A percentile compares a stretch with the other conserved stretches of the same genome.
phyloP scores from a whole-genome alignment of 2,113 vertebrate genomes.

The Budorcas taxicolor region DNA sequence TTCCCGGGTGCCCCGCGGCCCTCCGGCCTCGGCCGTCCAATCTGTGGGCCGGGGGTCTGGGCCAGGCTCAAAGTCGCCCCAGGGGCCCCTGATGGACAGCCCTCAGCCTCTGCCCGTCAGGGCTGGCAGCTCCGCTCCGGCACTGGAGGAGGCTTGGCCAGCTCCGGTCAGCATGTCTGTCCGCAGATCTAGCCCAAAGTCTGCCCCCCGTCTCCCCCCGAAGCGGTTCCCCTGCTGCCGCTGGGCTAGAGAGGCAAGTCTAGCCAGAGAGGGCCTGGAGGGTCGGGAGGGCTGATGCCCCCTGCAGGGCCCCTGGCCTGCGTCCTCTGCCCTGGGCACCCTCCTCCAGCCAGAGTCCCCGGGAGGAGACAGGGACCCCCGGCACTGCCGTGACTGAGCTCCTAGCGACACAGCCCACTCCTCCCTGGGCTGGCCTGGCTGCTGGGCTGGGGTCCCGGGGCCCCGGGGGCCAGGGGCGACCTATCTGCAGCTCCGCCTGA shows the following conservation, averaged over 20 bases:
- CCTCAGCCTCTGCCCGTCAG: background rate
- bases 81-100: background rate
- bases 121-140: accelerated
- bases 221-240: accelerated
- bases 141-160: accelerated
- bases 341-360: accelerated
- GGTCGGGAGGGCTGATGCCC: background rate
- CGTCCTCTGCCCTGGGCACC: accelerated
- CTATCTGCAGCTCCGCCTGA: accelerated
- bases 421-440: background rate
- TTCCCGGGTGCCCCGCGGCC: accelerated
- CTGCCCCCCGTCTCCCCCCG: accelerated
- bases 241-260: accelerated
- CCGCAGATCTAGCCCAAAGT: background rate
- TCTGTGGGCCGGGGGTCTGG: background rate
- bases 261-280: accelerated
- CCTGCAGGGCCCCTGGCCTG: background rate
- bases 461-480: accelerated
- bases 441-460: accelerated
- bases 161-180: background rate
- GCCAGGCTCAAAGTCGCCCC: accelerated
- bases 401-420: accelerated
- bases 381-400: accelerated
- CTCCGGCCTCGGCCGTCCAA: background rate
- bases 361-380: accelerated